Evolutionary conservation across 2,113 vertebrate species (phyloP).

Genomic region (Eurystomus gularis): DNA sequence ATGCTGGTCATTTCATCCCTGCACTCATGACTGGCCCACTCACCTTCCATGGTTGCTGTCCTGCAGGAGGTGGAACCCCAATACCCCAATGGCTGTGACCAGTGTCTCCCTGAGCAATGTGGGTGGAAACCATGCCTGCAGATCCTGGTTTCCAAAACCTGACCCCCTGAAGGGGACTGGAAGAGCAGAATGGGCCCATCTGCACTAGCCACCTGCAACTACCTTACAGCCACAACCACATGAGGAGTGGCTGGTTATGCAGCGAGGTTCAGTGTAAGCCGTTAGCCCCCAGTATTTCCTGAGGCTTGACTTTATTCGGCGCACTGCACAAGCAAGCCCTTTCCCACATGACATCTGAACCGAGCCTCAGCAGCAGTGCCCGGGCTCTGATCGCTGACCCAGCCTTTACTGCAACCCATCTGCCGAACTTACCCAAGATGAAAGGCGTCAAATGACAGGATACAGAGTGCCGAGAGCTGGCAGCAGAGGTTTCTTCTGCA

Average conservation of each 20-base stretch:
- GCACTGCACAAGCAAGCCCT: neutral
- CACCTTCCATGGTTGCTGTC: neutral
- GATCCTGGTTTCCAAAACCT: neutral
- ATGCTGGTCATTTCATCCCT: neutral
- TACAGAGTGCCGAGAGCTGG: neutral
- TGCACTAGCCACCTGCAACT: neutral
- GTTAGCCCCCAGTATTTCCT: neutral
- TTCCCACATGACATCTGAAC: neutral
- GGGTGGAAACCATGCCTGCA: neutral
- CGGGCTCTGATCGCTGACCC: neutral
- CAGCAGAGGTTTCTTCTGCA: slow-evolving; percentile 16
- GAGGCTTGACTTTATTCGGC: neutral
- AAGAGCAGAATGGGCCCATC: neutral
- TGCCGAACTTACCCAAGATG: neutral
- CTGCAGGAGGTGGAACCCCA: neutral
- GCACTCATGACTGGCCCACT: neutral
- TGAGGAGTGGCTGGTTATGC: neutral
- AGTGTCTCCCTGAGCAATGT: neutral
- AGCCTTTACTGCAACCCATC: neutral
- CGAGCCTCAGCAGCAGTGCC: neutral
- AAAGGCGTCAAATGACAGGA: neutral
- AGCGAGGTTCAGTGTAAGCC: neutral
- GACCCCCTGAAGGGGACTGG: neutral
- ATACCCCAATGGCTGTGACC: neutral
- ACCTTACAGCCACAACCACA: neutral